Percentiles rank a stretch among this genome's conserved stretches.
Conservation (phyloP, 2,113 vertebrate species). For the Condylura cristata region DNA sequence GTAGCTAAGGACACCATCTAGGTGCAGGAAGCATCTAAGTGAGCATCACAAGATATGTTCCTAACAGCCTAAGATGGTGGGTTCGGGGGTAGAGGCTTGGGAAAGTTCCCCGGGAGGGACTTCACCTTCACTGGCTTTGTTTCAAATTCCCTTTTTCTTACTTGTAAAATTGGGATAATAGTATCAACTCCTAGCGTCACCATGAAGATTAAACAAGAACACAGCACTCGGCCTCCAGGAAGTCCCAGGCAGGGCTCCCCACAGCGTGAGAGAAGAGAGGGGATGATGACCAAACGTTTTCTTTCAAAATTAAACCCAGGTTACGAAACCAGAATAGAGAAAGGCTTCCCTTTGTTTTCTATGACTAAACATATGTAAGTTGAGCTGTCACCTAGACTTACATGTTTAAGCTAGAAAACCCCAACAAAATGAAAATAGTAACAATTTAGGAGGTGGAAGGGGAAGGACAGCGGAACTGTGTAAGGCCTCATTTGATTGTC, state of each 20-base stretch:
- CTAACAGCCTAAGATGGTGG: neutral
- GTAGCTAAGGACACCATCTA: neutral
- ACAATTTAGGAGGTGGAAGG: slow-evolving; percentile 29
- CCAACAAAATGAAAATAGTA: slow-evolving; percentile 2
- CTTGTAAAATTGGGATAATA: neutral
- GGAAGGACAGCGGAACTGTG: too few species aligned
- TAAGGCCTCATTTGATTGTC: neutral
- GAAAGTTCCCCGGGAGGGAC: too few species aligned
- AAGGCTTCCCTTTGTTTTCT: neutral
- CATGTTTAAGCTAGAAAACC: neutral
- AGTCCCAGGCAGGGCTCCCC: neutral
- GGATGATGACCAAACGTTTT: neutral
- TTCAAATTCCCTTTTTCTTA: neutral
- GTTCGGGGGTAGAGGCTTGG: neutral
- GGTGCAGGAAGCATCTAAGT: neutral
- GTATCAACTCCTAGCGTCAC: neutral
- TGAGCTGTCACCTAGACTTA: neutral
- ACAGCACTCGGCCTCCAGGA: neutral
- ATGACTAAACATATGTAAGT: neutral
- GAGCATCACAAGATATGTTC: neutral
- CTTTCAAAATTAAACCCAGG: neutral
- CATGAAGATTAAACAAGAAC: neutral
- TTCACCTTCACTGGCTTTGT: neutral
- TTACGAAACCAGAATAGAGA: neutral
- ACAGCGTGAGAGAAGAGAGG: neutral